Evolutionary conservation across 2,797 vertebrate genomes (phyloP), one percentile per base, ranked within the genome.

Genomic region (Rhynchonycteris naso): DNA sequence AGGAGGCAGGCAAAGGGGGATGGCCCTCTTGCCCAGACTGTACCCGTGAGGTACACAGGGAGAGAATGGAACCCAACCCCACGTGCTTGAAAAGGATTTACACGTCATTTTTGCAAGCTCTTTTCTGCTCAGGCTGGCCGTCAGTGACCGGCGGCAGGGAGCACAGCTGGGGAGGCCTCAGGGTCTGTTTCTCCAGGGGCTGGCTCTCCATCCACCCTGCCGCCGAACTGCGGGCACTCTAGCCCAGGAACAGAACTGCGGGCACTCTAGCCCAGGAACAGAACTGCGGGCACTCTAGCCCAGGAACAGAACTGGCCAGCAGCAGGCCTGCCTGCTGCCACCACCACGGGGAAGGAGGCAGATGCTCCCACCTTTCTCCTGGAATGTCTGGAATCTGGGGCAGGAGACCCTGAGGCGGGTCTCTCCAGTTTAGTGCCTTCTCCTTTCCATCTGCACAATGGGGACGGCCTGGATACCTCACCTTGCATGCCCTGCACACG

Each of bases 81-180:
- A 16, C 8, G 47, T 2, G 18, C 22, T 69, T 2, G 35, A 22
- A 35, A 56, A 22, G 5, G 12, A 24, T 30, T 54, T 71, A 24
- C 69, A 72, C 21, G 12, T 28, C 47, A 50, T 19, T 56, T 76
- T 47, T 59, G 16, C 30, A 14, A 2, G 16, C 19, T 22, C n/a
- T 7, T 15, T 59, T 58, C 7, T 15, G 28, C 61, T 69, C 16
- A 4, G 33, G 21, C 35, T 7, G 68, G 30, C 59, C 1, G 15
- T 2, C 10, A 14, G 5, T 4, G 21, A 15, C 4, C 50, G 26
- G 12, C 16, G 4, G 26, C 61, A 43, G 81, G 28, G 5, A 33
- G 50, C 24, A 0, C 0, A 15, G 19, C 28, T 0, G 4, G 2
- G 30, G 54, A 28, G 13, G 9, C 59, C 69, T 18, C 43, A 11